These are phyloP conservation scores for Eudasyphora cyanicolor DNA, from an alignment of 2,888 invertebrate genomes.

Conservation along the genomic window DNA sequence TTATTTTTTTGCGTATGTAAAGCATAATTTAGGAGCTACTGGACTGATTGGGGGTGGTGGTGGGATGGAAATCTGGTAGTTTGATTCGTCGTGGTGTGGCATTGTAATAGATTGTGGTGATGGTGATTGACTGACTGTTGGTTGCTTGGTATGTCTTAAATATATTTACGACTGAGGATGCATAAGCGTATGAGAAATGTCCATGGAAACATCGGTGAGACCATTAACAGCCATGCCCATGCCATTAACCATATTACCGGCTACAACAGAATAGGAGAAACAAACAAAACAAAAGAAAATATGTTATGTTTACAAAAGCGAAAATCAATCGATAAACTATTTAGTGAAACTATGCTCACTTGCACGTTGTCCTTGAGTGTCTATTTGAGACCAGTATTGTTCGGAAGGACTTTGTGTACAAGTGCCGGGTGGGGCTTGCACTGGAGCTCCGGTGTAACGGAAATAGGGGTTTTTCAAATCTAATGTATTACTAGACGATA, in stretches of 20 bases:
- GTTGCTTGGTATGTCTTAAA: constrained; percentile 29
- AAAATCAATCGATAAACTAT: constrained; percentile 43
- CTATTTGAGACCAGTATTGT: constrained; percentile 92
- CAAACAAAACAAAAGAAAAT: constrained; percentile 27
- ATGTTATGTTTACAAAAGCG: constrained; percentile 46
- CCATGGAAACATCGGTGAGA: constrained; percentile 87
- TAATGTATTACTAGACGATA: constrained; percentile 93
- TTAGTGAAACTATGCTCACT: constrained; percentile 66
- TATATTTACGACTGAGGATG: constrained; percentile 71
- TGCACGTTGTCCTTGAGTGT: constrained; percentile 82
- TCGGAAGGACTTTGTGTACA: constrained; percentile 96
- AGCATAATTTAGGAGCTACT: constrained; percentile 39
- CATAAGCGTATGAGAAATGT: constrained; percentile 82
- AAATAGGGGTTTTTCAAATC: constrained; percentile 99
- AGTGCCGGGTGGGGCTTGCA: constrained; percentile 94
- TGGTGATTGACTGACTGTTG: no score
- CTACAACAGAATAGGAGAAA: constrained; percentile 71
- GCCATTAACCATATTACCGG: constrained; percentile 88
- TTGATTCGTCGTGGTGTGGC: constrained; percentile 17
- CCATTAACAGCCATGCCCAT: constrained; percentile 89
- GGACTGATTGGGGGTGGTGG: neutral
- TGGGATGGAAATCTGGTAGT: neutral
- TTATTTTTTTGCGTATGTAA: constrained; percentile 19
- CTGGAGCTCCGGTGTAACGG: constrained; percentile 95
- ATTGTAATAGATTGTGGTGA: constrained; percentile 13